Base-by-base conservation (phyloP, 2,797 vertebrate species). In the Orestias chungarensis region DNA sequence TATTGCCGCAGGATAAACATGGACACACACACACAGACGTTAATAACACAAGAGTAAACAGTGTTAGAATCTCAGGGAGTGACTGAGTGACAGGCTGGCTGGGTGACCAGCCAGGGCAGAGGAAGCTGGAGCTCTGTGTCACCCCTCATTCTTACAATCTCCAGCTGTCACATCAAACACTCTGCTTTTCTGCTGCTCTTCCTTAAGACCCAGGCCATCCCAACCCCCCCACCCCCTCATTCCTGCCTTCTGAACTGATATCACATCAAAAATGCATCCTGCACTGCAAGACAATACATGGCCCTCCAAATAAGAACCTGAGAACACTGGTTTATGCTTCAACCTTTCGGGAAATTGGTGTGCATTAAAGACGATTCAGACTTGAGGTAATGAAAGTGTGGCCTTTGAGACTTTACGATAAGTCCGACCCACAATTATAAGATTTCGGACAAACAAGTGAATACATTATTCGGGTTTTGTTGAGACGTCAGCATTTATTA, bases 121-220 rank as follows among this genome's bases (percentile, higher is more conserved):
- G 81, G 82, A 83, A 80, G 88, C 90, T 71, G 79, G 66, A 90
- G 87, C 84, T 88, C 88, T 76, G 90, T 92, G 92, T 94, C 91
- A 91, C 80, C 82, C 86, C 93, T 95, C 94, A 92, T 95, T 94
- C 91, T 90, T 86, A 92, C 93, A 89, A 95, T 95, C 93, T 95
- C 89, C 92, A 93, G 85, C 91, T 93, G 94, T 94, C 95, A 95
- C 93, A 92, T 95, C 93, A 95, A 93, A 93, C 90, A 84, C 86
- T 85, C 76, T 43, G 83, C 75, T 86, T 66, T 76, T 31, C 68
- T 67, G 64, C 64, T 69, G 84, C 90, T 84, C 87, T 76, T 70
- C 83, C 86, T 82, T 75, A 50, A 68, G 65, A 73, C 73, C 70
- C 46, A 54, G 49, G 42, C 38, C 43, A 64, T 40, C 31, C 80